These are phyloP conservation scores for Centropus unirufus DNA, from an alignment of 2,113 vertebrate genomes.

Conservation along the genomic window DNA sequence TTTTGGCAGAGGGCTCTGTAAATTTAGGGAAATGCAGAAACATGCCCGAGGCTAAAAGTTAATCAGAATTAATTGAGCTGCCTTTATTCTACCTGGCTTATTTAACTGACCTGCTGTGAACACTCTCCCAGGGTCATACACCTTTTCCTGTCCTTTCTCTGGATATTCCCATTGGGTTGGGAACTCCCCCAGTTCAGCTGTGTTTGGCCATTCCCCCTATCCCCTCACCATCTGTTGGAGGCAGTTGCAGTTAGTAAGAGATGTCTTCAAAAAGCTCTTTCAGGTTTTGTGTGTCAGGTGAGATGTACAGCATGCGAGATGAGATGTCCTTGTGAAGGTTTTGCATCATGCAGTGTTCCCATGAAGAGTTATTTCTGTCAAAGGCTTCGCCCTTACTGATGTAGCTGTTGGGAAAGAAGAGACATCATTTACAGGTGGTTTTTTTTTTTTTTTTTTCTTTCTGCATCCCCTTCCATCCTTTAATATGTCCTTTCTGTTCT, in stretches of 20 bases:
- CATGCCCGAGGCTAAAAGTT: not conserved
- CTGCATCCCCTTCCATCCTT: not conserved
- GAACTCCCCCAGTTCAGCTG: not conserved
- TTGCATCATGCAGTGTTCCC: not conserved
- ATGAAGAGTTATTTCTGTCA: not conserved
- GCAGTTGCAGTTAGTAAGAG: not conserved
- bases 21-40: not conserved
- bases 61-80: not conserved
- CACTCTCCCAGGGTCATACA: not conserved
- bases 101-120: not conserved
- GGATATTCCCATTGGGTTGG: not conserved
- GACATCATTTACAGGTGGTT: not conserved
- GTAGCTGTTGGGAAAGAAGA: not conserved
- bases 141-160: not conserved
- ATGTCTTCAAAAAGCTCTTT: conserved; percentile 30
- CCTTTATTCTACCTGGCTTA: not conserved
- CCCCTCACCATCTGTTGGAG: not conserved
- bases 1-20: not conserved
- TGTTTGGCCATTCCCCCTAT: not conserved
- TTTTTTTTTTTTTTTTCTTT: not conserved
- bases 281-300: not conserved
- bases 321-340: not conserved
- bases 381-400: not conserved
- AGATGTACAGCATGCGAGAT: not conserved
- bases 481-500: not conserved